These are phyloP conservation scores for Epizoanthus illoricatus DNA, from an alignment of 92 coral and sea anemone species.

Conservation along the genomic window DNA sequence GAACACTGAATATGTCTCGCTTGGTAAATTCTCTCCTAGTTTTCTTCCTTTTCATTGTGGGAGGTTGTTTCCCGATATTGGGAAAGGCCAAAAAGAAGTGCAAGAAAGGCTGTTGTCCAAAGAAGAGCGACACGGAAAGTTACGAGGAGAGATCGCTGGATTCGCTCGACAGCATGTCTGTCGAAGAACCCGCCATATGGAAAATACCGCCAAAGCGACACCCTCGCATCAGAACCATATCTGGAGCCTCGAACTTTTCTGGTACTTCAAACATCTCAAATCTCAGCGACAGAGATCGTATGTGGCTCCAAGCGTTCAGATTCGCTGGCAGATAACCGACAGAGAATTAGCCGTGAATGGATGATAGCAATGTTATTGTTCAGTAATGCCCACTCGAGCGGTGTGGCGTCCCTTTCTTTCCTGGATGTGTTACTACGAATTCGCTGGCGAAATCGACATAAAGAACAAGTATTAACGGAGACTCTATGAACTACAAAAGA, in stretches of 20 bases:
- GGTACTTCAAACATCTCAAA: conserved; percentile 76
- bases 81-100: conserved; percentile 62
- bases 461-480: conserved; percentile 17
- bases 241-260: conserved; percentile 84
- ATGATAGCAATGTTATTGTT: background rate
- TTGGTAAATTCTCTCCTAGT: conserved; percentile 36
- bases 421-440: conserved; percentile 33
- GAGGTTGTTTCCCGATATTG: conserved; percentile 74
- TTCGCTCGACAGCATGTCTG: conserved; percentile 84
- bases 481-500: background rate
- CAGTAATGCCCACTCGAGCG: background rate
- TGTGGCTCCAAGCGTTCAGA: conserved; percentile 85
- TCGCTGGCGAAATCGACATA: conserved; percentile 72
- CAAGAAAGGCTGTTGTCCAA: conserved; percentile 44
- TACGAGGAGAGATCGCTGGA: conserved; percentile 53
- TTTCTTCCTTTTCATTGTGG: conserved; percentile 59
- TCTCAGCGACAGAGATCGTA: conserved; percentile 73
- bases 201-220: conserved; percentile 80
- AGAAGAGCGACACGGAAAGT: conserved; percentile 49
- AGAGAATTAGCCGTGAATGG: background rate
- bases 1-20: background rate
- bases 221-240: conserved; percentile 79
- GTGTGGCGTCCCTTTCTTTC: background rate
- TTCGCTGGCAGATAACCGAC: conserved; percentile 70
- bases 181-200: conserved; percentile 79